phyloP scores from a whole-genome alignment of 2,888 invertebrate species.

The Girardia tigrina region DNA sequence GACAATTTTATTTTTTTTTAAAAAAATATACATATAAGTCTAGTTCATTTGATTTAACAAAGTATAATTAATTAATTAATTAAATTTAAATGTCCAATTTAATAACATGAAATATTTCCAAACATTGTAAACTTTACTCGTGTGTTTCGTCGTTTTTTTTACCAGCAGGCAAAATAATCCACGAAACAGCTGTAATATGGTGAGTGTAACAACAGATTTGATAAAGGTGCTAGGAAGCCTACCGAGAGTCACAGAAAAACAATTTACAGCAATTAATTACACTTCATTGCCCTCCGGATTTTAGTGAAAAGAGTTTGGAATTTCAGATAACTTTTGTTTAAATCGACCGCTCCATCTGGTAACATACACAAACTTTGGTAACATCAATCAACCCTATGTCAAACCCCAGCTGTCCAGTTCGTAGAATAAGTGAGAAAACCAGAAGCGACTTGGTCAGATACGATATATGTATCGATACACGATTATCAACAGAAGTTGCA shows the following conservation, averaged over 20 bases:
- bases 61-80: not conserved
- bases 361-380: slow-evolving; percentile 19
- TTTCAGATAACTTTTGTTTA: slow-evolving; percentile 18
- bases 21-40: too few species aligned
- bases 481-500: slow-evolving; percentile 13
- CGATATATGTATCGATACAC: slow-evolving; percentile 9
- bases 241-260: not conserved
- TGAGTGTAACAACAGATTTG: not conserved
- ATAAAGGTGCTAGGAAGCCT: not conserved
- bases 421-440: slow-evolving; percentile 23
- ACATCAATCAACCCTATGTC: slow-evolving; percentile 6
- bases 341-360: slow-evolving; percentile 17
- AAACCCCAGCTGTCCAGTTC: slow-evolving; percentile 23
- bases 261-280: slow-evolving; percentile 23
- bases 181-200: slow-evolving; percentile 19
- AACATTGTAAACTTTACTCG: not conserved
- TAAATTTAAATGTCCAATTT: not conserved
- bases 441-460: slow-evolving; percentile 23
- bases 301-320: slow-evolving; percentile 7
- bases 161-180: slow-evolving; percentile 12
- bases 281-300: not conserved
- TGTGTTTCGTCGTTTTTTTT: not conserved
- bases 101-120: not conserved
- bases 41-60: not conserved
- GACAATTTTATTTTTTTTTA: too few species aligned